Evolutionary conservation across 2,113 vertebrate species (phyloP).

Genomic region (Engraulis encrasicolus): DNA sequence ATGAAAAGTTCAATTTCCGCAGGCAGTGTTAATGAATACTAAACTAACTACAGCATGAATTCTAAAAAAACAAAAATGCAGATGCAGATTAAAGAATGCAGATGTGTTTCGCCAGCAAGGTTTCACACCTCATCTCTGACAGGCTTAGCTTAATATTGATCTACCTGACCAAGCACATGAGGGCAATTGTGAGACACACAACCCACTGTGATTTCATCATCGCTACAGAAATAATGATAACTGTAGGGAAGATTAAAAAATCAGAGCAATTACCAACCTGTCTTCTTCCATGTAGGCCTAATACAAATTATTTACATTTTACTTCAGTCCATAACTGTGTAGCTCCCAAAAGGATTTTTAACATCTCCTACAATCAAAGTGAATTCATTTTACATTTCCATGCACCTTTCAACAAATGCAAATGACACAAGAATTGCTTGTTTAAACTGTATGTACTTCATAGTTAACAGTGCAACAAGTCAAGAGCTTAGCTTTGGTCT

Average conservation of each 20-base stretch:
- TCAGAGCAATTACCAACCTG: not conserved
- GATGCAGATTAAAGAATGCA: not conserved
- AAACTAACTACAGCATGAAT: too few species aligned
- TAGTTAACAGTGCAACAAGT: not conserved
- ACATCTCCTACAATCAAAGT: not conserved
- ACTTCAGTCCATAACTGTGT: not conserved
- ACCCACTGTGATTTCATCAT: conserved; percentile 3
- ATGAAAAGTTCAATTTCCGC: too few species aligned
- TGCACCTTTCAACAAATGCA: conserved; percentile 30
- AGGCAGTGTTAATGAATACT: not conserved
- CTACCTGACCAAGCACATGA: not conserved
- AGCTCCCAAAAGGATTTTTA: not conserved
- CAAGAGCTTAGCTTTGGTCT: not conserved
- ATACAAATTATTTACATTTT: not conserved
- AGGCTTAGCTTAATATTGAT: not conserved
- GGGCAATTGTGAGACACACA: not conserved
- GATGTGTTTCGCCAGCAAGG: not conserved
- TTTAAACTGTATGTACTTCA: conserved; percentile 6
- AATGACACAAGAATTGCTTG: conserved; percentile 11
- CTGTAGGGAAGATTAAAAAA: not conserved
- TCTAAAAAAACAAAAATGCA: too few species aligned
- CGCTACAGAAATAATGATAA: not conserved
- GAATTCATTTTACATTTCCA: conserved; percentile 12
- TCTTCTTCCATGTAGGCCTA: not conserved
- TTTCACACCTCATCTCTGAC: not conserved